Evolutionary conservation across 2,797 vertebrate species (phyloP).

Genomic region (Todus mexicanus): DNA sequence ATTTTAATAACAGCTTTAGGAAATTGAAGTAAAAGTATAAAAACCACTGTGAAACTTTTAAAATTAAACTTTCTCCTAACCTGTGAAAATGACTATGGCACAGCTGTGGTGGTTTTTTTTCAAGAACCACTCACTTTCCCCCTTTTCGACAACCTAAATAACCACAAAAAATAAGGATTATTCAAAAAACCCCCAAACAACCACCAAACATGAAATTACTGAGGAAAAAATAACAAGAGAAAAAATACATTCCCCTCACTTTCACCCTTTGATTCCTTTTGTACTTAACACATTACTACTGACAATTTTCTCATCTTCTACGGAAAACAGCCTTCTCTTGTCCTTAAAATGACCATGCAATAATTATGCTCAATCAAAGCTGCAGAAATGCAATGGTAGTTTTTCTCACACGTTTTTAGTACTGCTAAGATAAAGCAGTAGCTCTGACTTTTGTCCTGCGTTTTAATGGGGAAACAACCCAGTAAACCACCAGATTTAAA

Average conservation of each 20-base stretch:
- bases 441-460: background rate
- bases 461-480: background rate
- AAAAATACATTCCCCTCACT: background rate
- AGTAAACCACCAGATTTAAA: background rate
- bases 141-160: background rate
- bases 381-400: rapidly evolving
- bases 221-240: background rate
- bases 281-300: background rate
- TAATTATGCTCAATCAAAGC: background rate
- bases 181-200: background rate
- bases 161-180: background rate
- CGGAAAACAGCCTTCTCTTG: background rate
- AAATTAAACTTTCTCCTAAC: background rate
- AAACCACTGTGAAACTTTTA: background rate
- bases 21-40: background rate
- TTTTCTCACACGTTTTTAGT: background rate
- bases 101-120: background rate
- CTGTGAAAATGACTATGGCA: background rate
- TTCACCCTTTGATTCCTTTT: background rate
- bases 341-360: background rate
- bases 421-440: background rate
- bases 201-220: background rate
- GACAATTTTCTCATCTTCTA: background rate
- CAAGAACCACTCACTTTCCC: background rate
- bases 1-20: slow-evolving; percentile 26